Percentiles rank a stretch among this genome's conserved stretches.
phyloP scores from a whole-genome alignment of 2,113 vertebrate genomes.

The Chascanopsetta lugubris region DNA sequence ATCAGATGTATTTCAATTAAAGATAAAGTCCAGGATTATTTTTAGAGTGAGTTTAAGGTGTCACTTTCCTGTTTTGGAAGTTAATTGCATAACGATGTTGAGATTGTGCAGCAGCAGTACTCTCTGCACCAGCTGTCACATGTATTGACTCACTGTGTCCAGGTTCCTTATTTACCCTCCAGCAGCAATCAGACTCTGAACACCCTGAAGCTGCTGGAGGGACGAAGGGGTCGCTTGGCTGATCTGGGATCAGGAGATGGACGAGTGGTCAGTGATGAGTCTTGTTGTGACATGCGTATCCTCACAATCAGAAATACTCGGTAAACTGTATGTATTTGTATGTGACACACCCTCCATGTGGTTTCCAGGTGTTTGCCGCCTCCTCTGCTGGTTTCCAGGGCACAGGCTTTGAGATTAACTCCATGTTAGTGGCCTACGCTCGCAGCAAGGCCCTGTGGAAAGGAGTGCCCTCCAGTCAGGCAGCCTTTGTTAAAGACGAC shows the following conservation, averaged over 20 bases:
- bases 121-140: no score
- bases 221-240: conserved; percentile 72
- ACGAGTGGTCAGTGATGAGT: conserved; percentile 67
- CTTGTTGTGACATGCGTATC: neutral
- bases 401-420: conserved; percentile 84
- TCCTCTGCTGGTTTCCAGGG: conserved; percentile 75
- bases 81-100: no score
- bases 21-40: no score
- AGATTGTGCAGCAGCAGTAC: no score
- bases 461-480: conserved; percentile 63
- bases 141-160: conserved; percentile 29
- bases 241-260: conserved; percentile 84
- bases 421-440: conserved; percentile 74
- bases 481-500: conserved; percentile 76
- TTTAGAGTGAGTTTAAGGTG: no score
- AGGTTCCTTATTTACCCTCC: conserved; percentile 82
- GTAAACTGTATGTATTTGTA: no score
- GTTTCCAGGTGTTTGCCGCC: conserved; percentile 77
- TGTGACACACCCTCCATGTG: conserved; percentile 5
- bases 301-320: no score
- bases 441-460: conserved; percentile 70
- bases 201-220: conserved; percentile 74
- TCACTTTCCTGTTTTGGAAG: no score
- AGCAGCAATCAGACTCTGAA: conserved; percentile 75
- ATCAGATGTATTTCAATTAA: no score